Evolutionary conservation across 2,797 vertebrate species (phyloP), one percentile per base, ranked within the genome.

Genomic region (Leptodon cayanensis): DNA sequence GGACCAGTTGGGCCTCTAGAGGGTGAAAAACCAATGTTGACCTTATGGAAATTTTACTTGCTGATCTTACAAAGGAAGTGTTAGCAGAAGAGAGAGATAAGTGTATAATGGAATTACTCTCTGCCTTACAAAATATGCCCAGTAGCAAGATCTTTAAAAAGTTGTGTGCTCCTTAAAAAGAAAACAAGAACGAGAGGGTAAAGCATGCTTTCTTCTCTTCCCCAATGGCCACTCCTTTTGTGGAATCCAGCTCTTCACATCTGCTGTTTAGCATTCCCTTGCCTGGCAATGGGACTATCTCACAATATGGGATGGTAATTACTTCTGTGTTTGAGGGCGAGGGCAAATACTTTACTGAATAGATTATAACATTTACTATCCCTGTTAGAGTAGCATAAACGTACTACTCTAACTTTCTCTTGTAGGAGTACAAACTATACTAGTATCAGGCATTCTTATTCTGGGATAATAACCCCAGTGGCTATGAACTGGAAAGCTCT

Each of bases 11-110:
- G 57, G 80, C 91, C 96, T 94, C 96, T 69, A 89, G 96, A 87
- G 95, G 49, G 39, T 74, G 50, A 87, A 95, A 96, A 96, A 62
- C 74, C 83, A 90, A 39, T 96, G 97, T 95, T 97, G 91, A 94
- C 95, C 95, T 95, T 93, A 86, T 5, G 15, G 80, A 85, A 87
- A 94, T 85, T 90, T 95, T 93, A 44, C 74, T 95, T 95, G 73
- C 90, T 95, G 84, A 82, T 94, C 82, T 92, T 76, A 85, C 26
- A 89, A 92, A 92, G 70, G 35, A 93, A 88, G n/a, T 10, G 24
- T 91, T 95, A 93, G 73, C 21, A 58, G 89, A 72, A 89, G 65
- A 80, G 80, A 78, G 67, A 93, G 87, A 95, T 44, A 96, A 97
- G 94, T 95, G 93, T 89, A 17, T 92, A 96, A 89, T 73, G n/a